These are phyloP conservation scores for Drosophila kanapiae DNA, from an alignment of 1,140 invertebrate species.

Conservation along the genomic window DNA sequence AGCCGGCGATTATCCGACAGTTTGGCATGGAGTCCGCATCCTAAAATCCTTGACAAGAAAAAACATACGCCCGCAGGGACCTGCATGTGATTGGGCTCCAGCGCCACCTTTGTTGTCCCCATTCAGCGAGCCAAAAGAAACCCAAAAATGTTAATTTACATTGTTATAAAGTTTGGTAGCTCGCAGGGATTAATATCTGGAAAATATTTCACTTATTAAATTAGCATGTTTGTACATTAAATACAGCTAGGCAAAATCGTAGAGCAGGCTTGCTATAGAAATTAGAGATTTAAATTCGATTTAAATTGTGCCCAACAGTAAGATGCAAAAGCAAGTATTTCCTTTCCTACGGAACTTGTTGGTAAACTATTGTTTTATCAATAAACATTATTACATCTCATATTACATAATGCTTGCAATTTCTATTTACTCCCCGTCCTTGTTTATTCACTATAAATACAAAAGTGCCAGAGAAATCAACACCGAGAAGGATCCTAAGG, in stretches of 20 bases:
- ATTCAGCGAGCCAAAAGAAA: neutral
- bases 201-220: neutral
- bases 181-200: neutral
- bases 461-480: neutral
- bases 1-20: constrained; percentile 73
- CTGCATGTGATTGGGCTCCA: constrained; percentile 43
- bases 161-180: neutral
- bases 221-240: neutral
- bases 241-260: neutral
- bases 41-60: constrained; percentile 3
- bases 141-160: neutral
- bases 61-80: constrained; percentile 35
- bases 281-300: neutral
- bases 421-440: neutral
- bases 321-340: too few species aligned
- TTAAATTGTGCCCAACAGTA: neutral
- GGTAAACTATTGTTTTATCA: too few species aligned
- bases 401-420: neutral
- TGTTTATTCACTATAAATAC: neutral
- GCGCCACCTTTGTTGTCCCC: neutral
- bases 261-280: neutral
- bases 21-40: constrained; percentile 59
- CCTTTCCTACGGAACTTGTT: too few species aligned
- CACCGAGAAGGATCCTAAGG: too few species aligned
- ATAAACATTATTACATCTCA: too few species aligned